Conservation (phyloP, 1,140 invertebrate genomes). For the Homarus americanus region DNA sequence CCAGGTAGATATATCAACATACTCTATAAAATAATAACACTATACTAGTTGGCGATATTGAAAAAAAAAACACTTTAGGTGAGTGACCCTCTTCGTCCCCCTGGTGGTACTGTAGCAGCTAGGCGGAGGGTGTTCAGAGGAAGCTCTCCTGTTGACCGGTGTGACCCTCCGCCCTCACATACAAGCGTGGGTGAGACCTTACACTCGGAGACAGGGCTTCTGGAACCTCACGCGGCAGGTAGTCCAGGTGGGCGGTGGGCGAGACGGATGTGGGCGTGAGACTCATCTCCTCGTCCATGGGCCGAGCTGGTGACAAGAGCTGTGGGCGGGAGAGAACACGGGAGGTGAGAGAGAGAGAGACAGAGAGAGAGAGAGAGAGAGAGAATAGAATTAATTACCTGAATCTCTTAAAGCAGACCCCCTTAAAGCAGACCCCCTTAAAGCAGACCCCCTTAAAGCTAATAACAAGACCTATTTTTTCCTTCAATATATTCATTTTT, state of each 20-base stretch:
- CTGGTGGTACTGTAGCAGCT: background rate
- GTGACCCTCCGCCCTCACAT: conserved; percentile 61
- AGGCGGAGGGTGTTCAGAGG: conserved; percentile 20
- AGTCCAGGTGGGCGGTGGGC: conserved; percentile 54
- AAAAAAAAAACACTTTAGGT: background rate
- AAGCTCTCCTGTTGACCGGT: conserved; percentile 60
- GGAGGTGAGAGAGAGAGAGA: background rate
- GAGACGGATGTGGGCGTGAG: conserved; percentile 41
- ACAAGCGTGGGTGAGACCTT: conserved; percentile 50
- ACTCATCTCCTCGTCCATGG: conserved; percentile 43
- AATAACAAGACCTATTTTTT: no score
- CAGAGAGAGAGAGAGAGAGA: background rate
- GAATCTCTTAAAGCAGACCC: no score
- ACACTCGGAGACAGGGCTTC: conserved; percentile 31
- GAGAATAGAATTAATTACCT: background rate
- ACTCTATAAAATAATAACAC: background rate
- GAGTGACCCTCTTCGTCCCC: no score
- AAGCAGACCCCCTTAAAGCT: no score
- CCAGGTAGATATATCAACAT: no score
- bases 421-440: no score
- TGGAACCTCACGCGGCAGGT: conserved; percentile 33
- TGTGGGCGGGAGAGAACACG: background rate
- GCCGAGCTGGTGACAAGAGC: conserved; percentile 38
- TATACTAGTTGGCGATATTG: conserved; percentile 37
- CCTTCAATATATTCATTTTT: no score